Evolutionary conservation across 2,888 invertebrate genomes (phyloP), one percentile per base, ranked within the genome.

Genomic region (Synanthedon myopaeformis): DNA sequence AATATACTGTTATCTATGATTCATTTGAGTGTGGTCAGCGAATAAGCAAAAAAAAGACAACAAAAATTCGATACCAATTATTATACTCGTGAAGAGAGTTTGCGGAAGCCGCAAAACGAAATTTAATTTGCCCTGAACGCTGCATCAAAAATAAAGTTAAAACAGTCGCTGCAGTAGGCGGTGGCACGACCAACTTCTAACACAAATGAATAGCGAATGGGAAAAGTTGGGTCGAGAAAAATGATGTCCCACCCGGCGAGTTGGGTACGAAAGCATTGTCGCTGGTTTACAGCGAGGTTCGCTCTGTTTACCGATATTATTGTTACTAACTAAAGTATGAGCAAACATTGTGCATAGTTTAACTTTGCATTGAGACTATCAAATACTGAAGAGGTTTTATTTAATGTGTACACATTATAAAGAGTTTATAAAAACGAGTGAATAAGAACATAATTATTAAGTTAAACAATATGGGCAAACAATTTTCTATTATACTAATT

Each of bases 131-230:
- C 82, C 81, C 81, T 84, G 87, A 87, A 86, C 81, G 84, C 82
- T 85, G 87, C 86, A 86, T 85, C 87, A 85, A 83, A 83, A 85
- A 85, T 85, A 86, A 85, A 86, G 85, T 86, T 86, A 84, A 86
- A 86, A 86, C 84, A 86, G 86, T 84, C 82, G 78, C 76, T 82
- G 85, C 84, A 84, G 79, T 78, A 76, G 82, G 79, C 77, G 74
- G 76, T 65, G 67, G 78, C 67, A 82, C 80, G 84, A 62, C 74
- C 74, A 87, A 86, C 86, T 87, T 86, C 84, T 85, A 86, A 87
- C 86, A 82, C 84, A 84, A 86, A 87, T 87, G 87, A 87, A 87
- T 86, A 87, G 83, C 80, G 85, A 87, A 86, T 86, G 84, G 82
- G 84, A 76, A 86, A 87, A 87, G 87, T 87, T 87, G 76, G 69